These are phyloP conservation scores for Lasioglossum zephyrum DNA, from an alignment of 2,888 invertebrate genomes.

Conservation along the genomic window DNA sequence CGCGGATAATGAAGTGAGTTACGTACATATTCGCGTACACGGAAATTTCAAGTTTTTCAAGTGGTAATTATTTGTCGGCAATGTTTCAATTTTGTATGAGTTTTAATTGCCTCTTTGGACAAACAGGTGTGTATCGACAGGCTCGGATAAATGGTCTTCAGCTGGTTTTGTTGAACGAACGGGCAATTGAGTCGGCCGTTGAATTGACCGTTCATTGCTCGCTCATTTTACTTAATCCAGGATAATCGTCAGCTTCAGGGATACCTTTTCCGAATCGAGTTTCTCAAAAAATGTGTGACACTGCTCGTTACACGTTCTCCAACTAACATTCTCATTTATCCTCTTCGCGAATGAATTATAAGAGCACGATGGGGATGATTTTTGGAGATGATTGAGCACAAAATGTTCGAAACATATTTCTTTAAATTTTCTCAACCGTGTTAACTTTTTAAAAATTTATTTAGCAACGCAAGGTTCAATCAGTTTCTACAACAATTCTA, in stretches of 20 bases:
- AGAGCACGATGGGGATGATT: background rate
- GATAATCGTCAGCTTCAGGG: background rate
- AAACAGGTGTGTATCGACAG: conserved; percentile 6
- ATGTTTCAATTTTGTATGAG: background rate
- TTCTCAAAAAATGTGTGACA: background rate
- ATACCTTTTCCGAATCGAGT: background rate
- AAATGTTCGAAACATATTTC: too few relatives aligned
- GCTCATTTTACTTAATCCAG: background rate
- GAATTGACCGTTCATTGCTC: background rate
- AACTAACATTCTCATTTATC: background rate
- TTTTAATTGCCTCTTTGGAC: conserved; percentile 3
- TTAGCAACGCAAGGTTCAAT: too few relatives aligned
- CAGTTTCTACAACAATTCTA: too few relatives aligned
- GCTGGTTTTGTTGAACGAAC: background rate
- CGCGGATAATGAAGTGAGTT: background rate
- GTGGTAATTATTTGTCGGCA: background rate
- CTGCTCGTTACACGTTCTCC: background rate
- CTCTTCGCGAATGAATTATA: background rate
- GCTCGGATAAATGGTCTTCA: conserved; percentile 3
- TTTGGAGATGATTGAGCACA: background rate
- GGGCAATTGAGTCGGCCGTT: background rate
- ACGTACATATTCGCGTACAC: background rate
- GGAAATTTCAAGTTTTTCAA: background rate
- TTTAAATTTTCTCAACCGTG: too few relatives aligned
- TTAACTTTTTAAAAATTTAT: too few relatives aligned